A percentile compares a stretch with the other conserved stretches of the same genome.
These are phyloP conservation scores for Poicephalus gulielmi DNA, from an alignment of 2,113 vertebrate genomes.

Conservation along the genomic window DNA sequence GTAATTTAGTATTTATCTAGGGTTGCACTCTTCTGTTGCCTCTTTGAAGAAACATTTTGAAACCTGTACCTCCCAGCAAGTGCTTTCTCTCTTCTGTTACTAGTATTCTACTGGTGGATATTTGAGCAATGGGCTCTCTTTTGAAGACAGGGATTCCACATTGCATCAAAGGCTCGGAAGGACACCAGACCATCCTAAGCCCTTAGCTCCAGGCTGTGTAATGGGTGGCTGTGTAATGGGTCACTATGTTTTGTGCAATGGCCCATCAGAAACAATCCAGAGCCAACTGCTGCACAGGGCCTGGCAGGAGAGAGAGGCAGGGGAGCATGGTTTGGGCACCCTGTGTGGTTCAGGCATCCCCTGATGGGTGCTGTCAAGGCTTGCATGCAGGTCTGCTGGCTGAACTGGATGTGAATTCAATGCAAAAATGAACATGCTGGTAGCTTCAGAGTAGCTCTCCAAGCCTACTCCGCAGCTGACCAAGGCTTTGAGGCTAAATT, in stretches of 20 bases:
- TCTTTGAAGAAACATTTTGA: neutral
- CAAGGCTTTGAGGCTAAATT: neutral
- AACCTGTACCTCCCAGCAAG: neutral
- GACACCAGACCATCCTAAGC: too few species aligned
- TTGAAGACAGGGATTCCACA: neutral
- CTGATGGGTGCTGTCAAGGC: neutral
- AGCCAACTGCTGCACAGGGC: neutral
- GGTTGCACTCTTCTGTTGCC: neutral
- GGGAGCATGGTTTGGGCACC: neutral
- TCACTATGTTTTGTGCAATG: neutral
- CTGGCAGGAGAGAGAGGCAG: neutral
- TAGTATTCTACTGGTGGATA: neutral
- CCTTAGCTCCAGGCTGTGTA: neutral
- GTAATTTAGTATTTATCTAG: neutral
- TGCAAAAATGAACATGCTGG: neutral
- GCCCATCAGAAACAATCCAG: neutral
- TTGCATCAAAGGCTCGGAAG: neutral
- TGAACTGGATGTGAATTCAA: neutral
- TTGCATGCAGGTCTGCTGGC: neutral
- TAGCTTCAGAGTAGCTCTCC: neutral
- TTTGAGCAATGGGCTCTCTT: neutral
- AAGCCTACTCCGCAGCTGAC: neutral
- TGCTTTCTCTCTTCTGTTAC: neutral
- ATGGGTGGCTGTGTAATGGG: neutral
- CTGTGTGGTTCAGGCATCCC: neutral